Evolutionary conservation across 1,140 invertebrate genomes (phyloP).

Genomic region (Anadara kagoshimensis): DNA sequence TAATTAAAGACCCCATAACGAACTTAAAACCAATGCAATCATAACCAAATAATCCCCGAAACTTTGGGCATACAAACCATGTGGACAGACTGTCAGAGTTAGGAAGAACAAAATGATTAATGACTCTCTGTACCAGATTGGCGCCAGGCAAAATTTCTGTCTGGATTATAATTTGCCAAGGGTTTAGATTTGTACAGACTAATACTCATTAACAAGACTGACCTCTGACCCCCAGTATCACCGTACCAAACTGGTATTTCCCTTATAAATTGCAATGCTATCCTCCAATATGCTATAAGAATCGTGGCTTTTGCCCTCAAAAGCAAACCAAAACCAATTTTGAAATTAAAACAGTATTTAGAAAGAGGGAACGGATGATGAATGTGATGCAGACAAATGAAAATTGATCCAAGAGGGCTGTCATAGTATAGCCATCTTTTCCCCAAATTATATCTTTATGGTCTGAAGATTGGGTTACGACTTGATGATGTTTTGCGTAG

Average conservation of each 20-base stretch:
- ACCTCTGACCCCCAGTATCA: constrained; percentile 37
- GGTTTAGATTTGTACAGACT: constrained; percentile 11
- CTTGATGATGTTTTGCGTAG: constrained; percentile 47
- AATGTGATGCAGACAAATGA: constrained; percentile 38
- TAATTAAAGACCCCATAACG: too few species aligned
- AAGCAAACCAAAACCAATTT: constrained; percentile 12
- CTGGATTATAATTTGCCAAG: constrained; percentile 39
- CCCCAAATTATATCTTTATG: constrained; percentile 52
- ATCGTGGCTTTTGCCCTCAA: neutral
- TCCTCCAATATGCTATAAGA: constrained; percentile 6
- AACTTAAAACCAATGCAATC: too few species aligned
- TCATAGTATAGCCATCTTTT: constrained; percentile 27
- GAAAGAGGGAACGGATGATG: constrained; percentile 27
- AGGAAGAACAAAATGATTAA: constrained; percentile 36
- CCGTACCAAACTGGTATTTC: constrained; percentile 31
- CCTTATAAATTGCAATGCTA: constrained; percentile 41
- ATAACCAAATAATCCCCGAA: too few species aligned
- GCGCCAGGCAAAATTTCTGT: constrained; percentile 34
- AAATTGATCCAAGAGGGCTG: constrained; percentile 10
- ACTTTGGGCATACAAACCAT: neutral
- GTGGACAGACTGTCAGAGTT: constrained; percentile 44
- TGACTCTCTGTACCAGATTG: constrained; percentile 25
- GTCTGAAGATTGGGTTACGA: constrained; percentile 51
- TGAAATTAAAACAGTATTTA: constrained; percentile 39
- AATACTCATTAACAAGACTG: constrained; percentile 31